A percentile compares a stretch with the other conserved stretches of the same genome.
Evolutionary conservation across 2,888 invertebrate genomes (phyloP).

Genomic region (Rhodophaea formosa): DNA sequence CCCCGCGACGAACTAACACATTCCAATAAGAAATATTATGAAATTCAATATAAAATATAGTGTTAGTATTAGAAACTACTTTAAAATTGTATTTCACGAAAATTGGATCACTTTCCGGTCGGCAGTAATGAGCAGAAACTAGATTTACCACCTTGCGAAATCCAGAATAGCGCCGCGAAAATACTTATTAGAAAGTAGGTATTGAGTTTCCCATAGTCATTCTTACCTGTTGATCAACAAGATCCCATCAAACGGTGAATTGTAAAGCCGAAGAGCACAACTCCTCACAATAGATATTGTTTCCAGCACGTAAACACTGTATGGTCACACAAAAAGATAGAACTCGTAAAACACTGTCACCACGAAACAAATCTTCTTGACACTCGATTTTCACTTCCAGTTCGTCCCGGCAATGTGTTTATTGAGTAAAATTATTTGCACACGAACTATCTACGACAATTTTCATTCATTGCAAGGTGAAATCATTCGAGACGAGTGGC

Average conservation of each 20-base stretch:
- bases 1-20: conserved; percentile 31
- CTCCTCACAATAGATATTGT: conserved; percentile 53
- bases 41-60: conserved; percentile 17
- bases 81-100: too few relatives aligned
- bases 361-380: conserved; percentile 65
- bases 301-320: conserved; percentile 73
- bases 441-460: conserved; percentile 57
- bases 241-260: conserved; percentile 75
- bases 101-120: not conserved
- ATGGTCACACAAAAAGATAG: conserved; percentile 69
- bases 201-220: conserved; percentile 19
- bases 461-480: conserved; percentile 75
- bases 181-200: conserved; percentile 18
- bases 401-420: conserved; percentile 52
- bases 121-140: not conserved
- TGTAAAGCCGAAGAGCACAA: conserved; percentile 53
- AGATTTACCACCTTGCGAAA: not conserved
- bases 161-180: not conserved
- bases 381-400: conserved; percentile 56
- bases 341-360: conserved; percentile 68
- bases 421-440: conserved; percentile 47
- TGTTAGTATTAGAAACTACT: not conserved
- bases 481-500: conserved; percentile 69
- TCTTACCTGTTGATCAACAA: conserved; percentile 74
- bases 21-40: conserved; percentile 49